phyloP scores from a whole-genome alignment of 2,888 invertebrate genomes.

The Aleiodes leptofemur region DNA sequence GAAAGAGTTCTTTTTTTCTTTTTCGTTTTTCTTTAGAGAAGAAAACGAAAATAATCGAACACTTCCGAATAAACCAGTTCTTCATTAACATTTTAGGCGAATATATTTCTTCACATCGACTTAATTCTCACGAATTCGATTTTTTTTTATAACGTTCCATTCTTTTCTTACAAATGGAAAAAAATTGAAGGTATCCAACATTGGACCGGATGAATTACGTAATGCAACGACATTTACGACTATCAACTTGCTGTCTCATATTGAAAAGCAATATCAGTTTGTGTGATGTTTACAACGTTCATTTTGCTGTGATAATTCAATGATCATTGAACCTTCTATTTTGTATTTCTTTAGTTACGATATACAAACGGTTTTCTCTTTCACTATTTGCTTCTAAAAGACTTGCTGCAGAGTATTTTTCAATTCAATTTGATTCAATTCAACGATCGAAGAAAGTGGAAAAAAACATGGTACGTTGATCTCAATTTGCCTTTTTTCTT shows the following conservation, averaged over 20 bases:
- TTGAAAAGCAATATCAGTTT: constrained; percentile 39
- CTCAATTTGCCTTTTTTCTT: no score
- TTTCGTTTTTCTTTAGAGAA: neutral
- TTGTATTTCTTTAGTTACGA: constrained; percentile 31
- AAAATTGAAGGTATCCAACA: no score
- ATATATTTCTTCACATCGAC: no score
- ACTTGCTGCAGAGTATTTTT: no score
- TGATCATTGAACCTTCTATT: constrained; percentile 20
- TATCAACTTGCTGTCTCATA: constrained; percentile 54
- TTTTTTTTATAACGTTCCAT: no score
- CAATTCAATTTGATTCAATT: no score
- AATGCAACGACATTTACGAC: constrained; percentile 49
- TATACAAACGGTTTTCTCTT: neutral
- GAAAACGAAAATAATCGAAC: neutral
- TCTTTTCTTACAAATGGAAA: no score
- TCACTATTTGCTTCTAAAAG: no score
- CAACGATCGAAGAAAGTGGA: neutral
- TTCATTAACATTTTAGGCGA: no score
- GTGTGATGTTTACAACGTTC: neutral
- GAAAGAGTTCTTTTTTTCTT: constrained; percentile 4
- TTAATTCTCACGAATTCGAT: no score
- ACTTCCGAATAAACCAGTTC: no score
- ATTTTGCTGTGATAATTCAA: neutral
- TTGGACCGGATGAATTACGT: constrained; percentile 45
- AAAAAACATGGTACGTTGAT: constrained; percentile 42